Evolutionary conservation across 2,113 vertebrate genomes (phyloP), one percentile per base, ranked within the genome.

Genomic region (Budorcas taxicolor): DNA sequence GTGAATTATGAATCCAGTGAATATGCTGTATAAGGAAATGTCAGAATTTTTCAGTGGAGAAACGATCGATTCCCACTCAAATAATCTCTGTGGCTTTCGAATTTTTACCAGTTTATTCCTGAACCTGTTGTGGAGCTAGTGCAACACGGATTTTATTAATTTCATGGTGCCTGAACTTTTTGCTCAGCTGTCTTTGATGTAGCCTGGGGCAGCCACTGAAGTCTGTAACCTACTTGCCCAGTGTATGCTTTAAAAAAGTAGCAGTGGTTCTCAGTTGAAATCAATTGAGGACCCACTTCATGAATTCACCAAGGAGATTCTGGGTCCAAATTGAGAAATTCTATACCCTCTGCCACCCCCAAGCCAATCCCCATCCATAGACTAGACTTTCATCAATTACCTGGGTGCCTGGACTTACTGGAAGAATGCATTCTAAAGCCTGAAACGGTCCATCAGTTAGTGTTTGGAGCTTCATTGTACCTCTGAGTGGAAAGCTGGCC

Each of bases 101-200:
- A 36, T 78, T 93, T 89, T 82, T 40, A 15, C 91, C 1, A 0
- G 71, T 89, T 97, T 91, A 53, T 94, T 95, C 82, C 82, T 81
- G 71, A 96, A 60, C 78, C 89, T 81, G 0, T 74, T 78, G 50
- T 6, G 5, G n/a, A 83, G 47, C 1, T 3, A 21, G 85, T 17
- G 17, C 90, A 11, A 1, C 25, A 57, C 33, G 58, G 86, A 67
- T 85, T 94, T 94, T 53, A 89, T 96, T 95, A 87, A 95, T 97
- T 97, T 95, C 89, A 85, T 91, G 91, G 92, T 95, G 45, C 81
- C 90, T 78, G 76, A 94, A 94, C 94, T 91, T 74, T 74, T 23
- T 33, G 40, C 95, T 91, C 53, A 52, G 92, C 93, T 84, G 81
- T 55, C 96, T 97, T 95, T 95, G 78, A 81, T 91, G 71, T 89